A percentile compares a stretch with the other conserved stretches of the same genome.
phyloP scores from a whole-genome alignment of 1,140 invertebrate genomes.

The Tetraneura akinire region DNA sequence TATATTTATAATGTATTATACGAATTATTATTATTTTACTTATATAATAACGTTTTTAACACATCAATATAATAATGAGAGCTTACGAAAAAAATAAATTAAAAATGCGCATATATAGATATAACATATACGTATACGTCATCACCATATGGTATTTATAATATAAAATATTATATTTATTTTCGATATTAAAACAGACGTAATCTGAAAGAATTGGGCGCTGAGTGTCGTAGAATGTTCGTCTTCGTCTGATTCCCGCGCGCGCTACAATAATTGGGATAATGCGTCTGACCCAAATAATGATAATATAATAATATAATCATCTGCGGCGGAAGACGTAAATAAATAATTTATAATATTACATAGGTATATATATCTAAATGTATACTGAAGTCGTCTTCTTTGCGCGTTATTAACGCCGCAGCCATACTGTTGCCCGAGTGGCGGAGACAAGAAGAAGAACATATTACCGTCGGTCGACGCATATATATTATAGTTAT shows the following conservation, averaged over 20 bases:
- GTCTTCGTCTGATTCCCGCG: neutral
- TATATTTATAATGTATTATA: too few relatives aligned
- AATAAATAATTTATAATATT: neutral
- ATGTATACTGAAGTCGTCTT: neutral
- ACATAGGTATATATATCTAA: neutral
- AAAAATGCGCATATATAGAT: too few relatives aligned
- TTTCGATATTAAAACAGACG: slow-evolving; percentile 39
- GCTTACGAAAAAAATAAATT: too few relatives aligned
- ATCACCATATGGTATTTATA: slow-evolving; percentile 5
- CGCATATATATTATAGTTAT: too few relatives aligned
- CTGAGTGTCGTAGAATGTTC: neutral
- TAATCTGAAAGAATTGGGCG: slow-evolving; percentile 35
- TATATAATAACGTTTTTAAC: too few relatives aligned
- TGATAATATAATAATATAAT: too few relatives aligned
- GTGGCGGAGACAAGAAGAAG: neutral
- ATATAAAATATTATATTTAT: too few relatives aligned
- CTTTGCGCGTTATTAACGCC: too few relatives aligned
- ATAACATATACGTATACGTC: neutral
- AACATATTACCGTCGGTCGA: too few relatives aligned
- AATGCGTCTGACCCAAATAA: slow-evolving; percentile 36
- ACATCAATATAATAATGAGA: too few relatives aligned
- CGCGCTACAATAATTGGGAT: slow-evolving; percentile 3
- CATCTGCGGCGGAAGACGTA: neutral
- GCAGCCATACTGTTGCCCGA: too few relatives aligned
- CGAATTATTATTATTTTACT: too few relatives aligned